Base-by-base conservation (phyloP, 1,140 invertebrate species). In the Drosophila pseudoananassae region DNA sequence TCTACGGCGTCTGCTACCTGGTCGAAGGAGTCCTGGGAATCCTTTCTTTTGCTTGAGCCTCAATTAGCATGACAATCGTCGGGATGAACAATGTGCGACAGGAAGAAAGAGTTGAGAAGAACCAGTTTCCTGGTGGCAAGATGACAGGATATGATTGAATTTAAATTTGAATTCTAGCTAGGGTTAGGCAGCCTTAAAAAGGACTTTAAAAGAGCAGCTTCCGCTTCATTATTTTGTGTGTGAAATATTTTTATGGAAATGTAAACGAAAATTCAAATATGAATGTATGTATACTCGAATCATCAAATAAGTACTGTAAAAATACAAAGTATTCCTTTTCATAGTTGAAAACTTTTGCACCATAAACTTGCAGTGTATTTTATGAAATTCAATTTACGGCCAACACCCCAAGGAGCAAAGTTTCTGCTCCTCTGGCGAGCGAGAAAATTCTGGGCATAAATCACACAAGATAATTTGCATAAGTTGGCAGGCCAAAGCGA, bases 51-150 rank as follows among this genome's bases (percentile, higher is more conserved):
- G 25, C 25, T 31, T 8, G 17, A 45, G 63, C 55, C 61, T 51
- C 82, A 87, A 87, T 87, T 87, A 87, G 82, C 82, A 87, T 87
- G 83, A 88, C 82, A 87, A 88, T 82, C 51, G 51, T 45, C 52
- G 61, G 64, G 51, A 25, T 17, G 57, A 52, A 77, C 58, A 58
- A 64, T 52, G 56, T 27, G 12, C 7, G 20, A 36, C 57, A 36
- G 65, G 66, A 57, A 59, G 43, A 46, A 66, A 17, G 33, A 36
- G 10, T 25, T 40, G 45, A 64, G 64, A 80, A 70, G 66, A 76
- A 61, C 80, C 68, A 71, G 71, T 84, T 76, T 46, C 59, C 61
- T 79, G 68, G 43, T 23, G 38, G 23, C 14, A 69, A 56, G 51
- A 51, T 80, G 81, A 81, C 81, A 85, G 77, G 76, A 85, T 69